Evolutionary conservation across 2,113 vertebrate species (phyloP).

Genomic region (Corvus cornix): DNA sequence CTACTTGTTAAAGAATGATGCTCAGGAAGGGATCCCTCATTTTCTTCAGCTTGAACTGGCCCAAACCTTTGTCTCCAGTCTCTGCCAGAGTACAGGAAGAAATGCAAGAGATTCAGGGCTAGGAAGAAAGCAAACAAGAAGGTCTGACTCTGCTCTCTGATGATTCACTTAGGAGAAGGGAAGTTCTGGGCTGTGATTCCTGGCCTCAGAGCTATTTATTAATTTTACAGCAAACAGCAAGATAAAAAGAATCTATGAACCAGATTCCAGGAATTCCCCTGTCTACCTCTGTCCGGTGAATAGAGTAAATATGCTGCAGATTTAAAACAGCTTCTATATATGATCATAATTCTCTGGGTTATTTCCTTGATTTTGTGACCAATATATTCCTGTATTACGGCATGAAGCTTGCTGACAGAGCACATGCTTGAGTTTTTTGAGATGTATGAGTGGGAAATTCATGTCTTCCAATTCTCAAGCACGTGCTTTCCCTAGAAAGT

Average conservation of each 20-base stretch:
- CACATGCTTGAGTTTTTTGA: background rate
- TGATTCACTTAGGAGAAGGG: background rate
- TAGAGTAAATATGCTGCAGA: background rate
- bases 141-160: background rate
- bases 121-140: background rate
- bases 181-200: background rate
- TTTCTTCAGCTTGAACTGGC: background rate
- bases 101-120: background rate
- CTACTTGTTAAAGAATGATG: background rate
- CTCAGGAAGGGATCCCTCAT: background rate
- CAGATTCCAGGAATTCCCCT: background rate
- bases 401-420: background rate
- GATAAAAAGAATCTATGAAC: background rate
- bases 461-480: background rate
- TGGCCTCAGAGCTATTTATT: background rate
- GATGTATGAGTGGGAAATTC: background rate
- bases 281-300: background rate
- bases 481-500: rapidly evolving
- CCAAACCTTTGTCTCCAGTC: background rate
- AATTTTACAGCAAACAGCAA: background rate
- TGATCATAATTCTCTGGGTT: background rate
- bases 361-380: background rate
- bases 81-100: background rate
- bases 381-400: background rate
- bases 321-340: background rate